Evolutionary conservation across 2,113 vertebrate species (phyloP).

Genomic region (Hydropotes inermis): DNA sequence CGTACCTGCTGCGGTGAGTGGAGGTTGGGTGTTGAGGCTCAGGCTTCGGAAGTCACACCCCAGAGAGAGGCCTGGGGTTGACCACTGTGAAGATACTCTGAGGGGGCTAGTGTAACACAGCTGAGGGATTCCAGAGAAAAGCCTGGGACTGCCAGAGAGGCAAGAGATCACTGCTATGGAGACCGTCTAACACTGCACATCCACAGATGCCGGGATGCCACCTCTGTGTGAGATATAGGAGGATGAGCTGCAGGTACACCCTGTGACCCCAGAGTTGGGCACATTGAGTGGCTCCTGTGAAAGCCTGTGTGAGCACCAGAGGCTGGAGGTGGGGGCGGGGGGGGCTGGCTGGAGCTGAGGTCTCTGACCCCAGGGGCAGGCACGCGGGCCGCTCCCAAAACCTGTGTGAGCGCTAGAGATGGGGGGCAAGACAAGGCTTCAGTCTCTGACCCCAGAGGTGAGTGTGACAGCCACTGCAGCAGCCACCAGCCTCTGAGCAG

Average conservation of each 20-base stretch:
- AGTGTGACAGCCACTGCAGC: background rate
- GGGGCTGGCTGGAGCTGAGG: background rate
- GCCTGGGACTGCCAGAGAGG: background rate
- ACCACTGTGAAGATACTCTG: background rate
- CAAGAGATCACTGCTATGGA: background rate
- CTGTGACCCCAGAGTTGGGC: background rate
- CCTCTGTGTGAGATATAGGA: background rate
- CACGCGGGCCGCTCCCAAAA: rapidly evolving
- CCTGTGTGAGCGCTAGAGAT: background rate
- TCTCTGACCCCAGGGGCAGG: background rate
- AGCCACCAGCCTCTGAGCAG: background rate
- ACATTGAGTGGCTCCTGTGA: background rate
- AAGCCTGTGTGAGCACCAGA: background rate
- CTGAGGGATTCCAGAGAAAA: background rate
- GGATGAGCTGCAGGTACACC: background rate
- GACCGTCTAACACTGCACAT: background rate
- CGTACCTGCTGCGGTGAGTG: background rate
- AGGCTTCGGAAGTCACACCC: background rate
- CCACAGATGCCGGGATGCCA: background rate
- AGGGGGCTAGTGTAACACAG: background rate
- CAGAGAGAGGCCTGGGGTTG: background rate
- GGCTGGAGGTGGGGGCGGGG: background rate
- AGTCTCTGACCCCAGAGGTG: background rate
- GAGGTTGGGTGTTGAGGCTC: background rate
- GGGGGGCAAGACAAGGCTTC: background rate